Evolutionary conservation across 2,113 vertebrate species (phyloP).

Genomic region (Cyprinodon tularosa): DNA sequence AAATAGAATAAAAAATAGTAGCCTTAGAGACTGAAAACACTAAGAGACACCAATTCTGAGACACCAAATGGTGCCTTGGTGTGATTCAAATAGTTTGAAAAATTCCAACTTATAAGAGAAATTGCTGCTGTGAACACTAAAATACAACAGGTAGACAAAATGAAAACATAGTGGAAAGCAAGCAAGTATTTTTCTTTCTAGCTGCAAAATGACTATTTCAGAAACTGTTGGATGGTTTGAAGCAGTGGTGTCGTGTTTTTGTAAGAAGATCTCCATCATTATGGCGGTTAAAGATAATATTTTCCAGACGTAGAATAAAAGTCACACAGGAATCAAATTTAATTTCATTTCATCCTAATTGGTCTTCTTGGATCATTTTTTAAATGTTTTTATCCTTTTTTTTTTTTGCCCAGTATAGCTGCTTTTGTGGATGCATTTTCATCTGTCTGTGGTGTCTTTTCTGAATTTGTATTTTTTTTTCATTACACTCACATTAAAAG

Average conservation of each 20-base stretch:
- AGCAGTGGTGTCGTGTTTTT: background rate
- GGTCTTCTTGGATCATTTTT: too few species aligned
- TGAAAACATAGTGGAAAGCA: background rate
- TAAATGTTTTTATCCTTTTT: background rate
- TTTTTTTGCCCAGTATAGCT: background rate
- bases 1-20: too few species aligned
- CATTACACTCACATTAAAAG: conserved; percentile 32
- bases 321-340: background rate
- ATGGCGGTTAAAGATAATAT: background rate
- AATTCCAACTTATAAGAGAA: background rate
- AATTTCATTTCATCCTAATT: too few species aligned
- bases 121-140: background rate
- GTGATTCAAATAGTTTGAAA: background rate
- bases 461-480: conserved; percentile 42
- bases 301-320: background rate
- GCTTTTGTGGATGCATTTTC: conserved; percentile 10
- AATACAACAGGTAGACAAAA: background rate
- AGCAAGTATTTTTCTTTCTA: background rate
- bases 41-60: background rate
- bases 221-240: background rate
- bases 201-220: background rate
- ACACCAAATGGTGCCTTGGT: background rate
- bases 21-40: background rate
- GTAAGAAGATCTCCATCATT: background rate
- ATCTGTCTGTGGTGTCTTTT: conserved; percentile 19